Conservation (phyloP, 2,888 invertebrate species). For the Trachelus iudaicus region DNA sequence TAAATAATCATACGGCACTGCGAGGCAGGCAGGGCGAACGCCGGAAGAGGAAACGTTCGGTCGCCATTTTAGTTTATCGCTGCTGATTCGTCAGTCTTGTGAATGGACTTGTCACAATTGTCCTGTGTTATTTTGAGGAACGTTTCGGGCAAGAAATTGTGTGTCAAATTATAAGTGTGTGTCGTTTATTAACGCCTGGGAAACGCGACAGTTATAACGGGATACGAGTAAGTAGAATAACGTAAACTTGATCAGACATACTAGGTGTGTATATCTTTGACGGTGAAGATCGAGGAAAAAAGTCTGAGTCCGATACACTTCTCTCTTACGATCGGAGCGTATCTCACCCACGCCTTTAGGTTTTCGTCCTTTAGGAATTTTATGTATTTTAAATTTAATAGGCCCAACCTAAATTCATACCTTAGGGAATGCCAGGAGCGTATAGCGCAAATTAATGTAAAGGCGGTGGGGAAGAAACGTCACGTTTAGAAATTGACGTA, state of each 20-base stretch:
- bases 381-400: conserved; percentile 11
- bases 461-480: conserved; percentile 17
- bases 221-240: neutral
- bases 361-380: conserved; percentile 6
- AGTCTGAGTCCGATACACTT: conserved; percentile 29
- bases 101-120: conserved; percentile 62
- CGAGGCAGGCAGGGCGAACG: neutral
- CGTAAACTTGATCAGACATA: neutral
- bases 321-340: conserved; percentile 10
- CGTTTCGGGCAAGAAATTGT: conserved; percentile 4
- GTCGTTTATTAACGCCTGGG: neutral
- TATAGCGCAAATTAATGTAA: neutral
- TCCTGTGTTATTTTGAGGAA: conserved; percentile 50
- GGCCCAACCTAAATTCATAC: neutral
- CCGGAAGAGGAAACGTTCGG: conserved; percentile 42
- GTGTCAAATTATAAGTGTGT: neutral
- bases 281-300: conserved; percentile 13
- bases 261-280: conserved; percentile 15
- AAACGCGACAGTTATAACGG: neutral
- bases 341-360: conserved; percentile 17
- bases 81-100: conserved; percentile 58
- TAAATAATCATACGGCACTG: neutral
- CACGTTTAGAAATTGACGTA: conserved; percentile 37
- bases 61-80: conserved; percentile 54
- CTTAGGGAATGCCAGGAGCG: neutral